Evolutionary conservation across 2,113 vertebrate species (phyloP), one percentile per base, ranked within the genome.

Genomic region (Echinops telfairi): DNA sequence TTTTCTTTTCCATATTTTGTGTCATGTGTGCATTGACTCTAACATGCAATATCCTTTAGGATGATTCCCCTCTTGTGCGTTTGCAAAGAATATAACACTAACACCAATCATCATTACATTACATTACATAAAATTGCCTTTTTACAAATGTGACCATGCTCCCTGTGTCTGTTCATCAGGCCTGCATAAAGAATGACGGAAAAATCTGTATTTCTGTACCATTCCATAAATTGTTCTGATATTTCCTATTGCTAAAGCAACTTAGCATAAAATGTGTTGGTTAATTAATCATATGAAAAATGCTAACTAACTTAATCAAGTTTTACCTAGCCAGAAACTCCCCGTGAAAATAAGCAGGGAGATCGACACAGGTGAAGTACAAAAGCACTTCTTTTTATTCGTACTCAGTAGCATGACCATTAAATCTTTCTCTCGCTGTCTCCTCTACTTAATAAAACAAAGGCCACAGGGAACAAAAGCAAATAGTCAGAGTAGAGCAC

Each of bases 361-460:
- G 29, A 92, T 83, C 47, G 83, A 92, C 71, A 66, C 31, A 85
- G 75, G 38, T 47, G 25, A 43, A 15, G 11, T 64, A 76, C 40
- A 89, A 90, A 93, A 53, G 36, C 7, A 57, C 70, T 87, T 89
- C 40, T 84, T 75, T 84, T 68, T 93, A 62, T 95, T 92, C 88
- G 64, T 62, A 85, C 53, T 71, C 78, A 70, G 1, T 38, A 57
- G 43, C 79, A 87, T 85, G 87, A n/a, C 16, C 78, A 88, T 83
- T 95, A 95, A 95, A 88, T 89, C 91, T 83, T 75, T 75, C 93
- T 92, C 78, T 62, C 68, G 77, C 31, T 79, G 78, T 83, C 83
- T 92, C 93, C 76, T 78, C 90, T 70, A 40, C 82, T 92, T 93
- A 85, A 90, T 93, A 91, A 95, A 95, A 92, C 57, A 73, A 95